phyloP scores from a whole-genome alignment of 2,888 invertebrate genomes.

The Oscheius sp. region DNA sequence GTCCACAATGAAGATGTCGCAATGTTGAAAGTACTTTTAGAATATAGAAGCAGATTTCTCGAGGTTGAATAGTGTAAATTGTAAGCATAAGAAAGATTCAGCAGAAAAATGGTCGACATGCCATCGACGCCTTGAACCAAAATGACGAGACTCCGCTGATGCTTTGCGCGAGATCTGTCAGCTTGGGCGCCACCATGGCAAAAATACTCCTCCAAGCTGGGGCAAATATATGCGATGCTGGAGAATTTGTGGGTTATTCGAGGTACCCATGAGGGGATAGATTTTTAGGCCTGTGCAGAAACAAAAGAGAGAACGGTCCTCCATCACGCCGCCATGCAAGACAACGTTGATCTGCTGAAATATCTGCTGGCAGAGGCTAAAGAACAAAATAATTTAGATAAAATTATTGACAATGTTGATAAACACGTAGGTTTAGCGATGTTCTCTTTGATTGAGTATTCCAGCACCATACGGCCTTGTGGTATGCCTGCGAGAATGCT shows the following conservation, averaged over 20 bases:
- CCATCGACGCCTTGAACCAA: slow-evolving; percentile 4
- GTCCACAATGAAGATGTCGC: slow-evolving; percentile 9
- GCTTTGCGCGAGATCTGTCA: slow-evolving; percentile 7
- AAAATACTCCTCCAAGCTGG: slow-evolving; percentile 17
- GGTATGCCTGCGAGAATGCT: background rate
- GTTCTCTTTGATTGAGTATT: background rate
- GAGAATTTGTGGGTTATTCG: slow-evolving; percentile 13
- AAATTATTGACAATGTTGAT: background rate
- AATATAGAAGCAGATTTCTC: background rate
- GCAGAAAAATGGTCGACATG: background rate
- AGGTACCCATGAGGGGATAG: too few relatives aligned
- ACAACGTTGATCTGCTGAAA: background rate
- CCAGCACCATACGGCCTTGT: slow-evolving; percentile 18
- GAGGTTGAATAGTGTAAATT: background rate
- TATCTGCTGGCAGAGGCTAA: background rate
- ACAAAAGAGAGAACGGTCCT: slow-evolving; percentile 20
- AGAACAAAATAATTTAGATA: background rate
- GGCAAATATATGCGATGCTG: slow-evolving; percentile 7
- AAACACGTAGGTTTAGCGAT: background rate
- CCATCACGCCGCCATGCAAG: slow-evolving; percentile 4
- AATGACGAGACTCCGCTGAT: slow-evolving; percentile 9
- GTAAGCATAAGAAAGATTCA: too few relatives aligned
- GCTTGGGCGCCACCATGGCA: background rate
- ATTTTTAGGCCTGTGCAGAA: background rate
- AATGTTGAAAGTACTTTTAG: slow-evolving; percentile 3